These are phyloP conservation scores for Prunella fulvescens DNA, from an alignment of 2,113 vertebrate species.

Conservation along the genomic window DNA sequence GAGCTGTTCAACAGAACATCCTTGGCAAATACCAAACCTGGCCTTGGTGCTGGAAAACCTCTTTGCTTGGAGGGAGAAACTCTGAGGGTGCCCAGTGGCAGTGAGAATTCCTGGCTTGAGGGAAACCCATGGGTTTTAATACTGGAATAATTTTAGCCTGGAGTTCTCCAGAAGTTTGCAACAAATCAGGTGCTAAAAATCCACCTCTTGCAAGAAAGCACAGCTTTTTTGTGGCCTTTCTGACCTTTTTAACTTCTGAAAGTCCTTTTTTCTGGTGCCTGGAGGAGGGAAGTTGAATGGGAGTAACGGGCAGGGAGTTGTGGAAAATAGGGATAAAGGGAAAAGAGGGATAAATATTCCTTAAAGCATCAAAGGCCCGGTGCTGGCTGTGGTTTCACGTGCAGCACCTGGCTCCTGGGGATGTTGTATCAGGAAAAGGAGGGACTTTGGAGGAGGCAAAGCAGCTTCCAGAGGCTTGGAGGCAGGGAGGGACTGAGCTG, in stretches of 20 bases:
- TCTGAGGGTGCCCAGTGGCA: background rate
- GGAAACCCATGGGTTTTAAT: background rate
- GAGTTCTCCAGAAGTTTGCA: background rate
- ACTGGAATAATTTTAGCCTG: background rate
- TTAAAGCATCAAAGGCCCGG: background rate
- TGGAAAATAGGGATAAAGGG: background rate
- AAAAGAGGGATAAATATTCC: background rate
- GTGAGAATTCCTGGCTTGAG: background rate
- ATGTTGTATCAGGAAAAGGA: background rate
- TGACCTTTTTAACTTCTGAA: background rate
- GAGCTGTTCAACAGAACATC: accelerated
- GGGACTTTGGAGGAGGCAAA: background rate
- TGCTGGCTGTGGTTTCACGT: background rate
- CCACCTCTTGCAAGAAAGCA: background rate
- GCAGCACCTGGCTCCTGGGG: background rate
- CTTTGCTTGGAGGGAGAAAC: background rate
- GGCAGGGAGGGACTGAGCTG: background rate
- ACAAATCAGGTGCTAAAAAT: background rate
- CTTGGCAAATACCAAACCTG: background rate
- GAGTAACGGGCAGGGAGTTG: background rate
- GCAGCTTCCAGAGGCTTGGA: background rate
- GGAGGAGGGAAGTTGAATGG: background rate
- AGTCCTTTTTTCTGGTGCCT: background rate
- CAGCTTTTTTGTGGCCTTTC: background rate
- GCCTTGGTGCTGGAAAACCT: background rate